Evolutionary conservation across 2,888 invertebrate genomes (phyloP).

Genomic region (Galerucella calmariensis): DNA sequence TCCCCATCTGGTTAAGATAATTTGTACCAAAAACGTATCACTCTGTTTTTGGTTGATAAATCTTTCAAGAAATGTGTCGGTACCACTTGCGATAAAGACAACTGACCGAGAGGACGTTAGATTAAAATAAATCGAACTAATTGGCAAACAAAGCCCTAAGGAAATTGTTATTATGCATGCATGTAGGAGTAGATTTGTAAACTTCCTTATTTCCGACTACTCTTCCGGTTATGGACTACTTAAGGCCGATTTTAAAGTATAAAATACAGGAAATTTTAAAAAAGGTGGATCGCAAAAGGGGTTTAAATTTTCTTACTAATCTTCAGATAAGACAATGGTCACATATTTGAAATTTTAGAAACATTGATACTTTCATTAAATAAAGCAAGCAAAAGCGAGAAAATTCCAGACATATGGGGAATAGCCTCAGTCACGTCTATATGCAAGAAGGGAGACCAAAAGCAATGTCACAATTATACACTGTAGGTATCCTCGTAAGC

Average conservation of each 20-base stretch:
- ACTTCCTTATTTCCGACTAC: conserved; percentile 21
- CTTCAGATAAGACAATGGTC: too few relatives aligned
- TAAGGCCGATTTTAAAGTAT: background rate
- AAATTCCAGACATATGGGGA: too few relatives aligned
- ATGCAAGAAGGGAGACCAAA: too few relatives aligned
- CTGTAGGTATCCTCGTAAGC: too few relatives aligned
- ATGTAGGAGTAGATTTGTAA: conserved; percentile 23
- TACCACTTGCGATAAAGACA: conserved; percentile 4
- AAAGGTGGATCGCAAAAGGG: too few relatives aligned
- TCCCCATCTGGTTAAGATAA: conserved; percentile 50
- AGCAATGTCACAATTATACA: too few relatives aligned
- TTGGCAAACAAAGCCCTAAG: conserved; percentile 30
- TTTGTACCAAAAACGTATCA: conserved; percentile 39
- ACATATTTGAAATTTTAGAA: too few relatives aligned
- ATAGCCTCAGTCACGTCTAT: too few relatives aligned
- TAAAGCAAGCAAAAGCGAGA: too few relatives aligned
- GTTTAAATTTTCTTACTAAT: too few relatives aligned
- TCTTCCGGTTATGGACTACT: conserved; percentile 12
- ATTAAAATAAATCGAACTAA: conserved; percentile 27
- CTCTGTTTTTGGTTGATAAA: conserved; percentile 28
- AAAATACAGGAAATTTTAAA: background rate
- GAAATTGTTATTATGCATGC: conserved; percentile 23
- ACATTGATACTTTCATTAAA: too few relatives aligned
- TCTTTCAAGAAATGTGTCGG: conserved; percentile 23
- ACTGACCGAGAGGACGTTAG: conserved; percentile 16